These are phyloP conservation scores for Ispidina lecontei DNA, from an alignment of 2,797 vertebrate species.

Conservation along the genomic window DNA sequence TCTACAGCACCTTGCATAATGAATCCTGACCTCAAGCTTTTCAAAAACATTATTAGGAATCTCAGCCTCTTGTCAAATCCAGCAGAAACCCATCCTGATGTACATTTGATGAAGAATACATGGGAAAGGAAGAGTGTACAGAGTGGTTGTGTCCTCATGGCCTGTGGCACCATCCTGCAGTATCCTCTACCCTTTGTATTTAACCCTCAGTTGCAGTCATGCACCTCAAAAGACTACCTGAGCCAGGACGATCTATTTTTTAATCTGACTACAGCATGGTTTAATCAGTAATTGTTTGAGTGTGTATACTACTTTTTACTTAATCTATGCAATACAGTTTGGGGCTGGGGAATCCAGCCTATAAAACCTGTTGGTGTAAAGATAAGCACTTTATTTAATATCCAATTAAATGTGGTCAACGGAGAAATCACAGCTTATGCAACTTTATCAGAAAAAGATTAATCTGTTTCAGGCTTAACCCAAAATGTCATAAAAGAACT, in stretches of 20 bases:
- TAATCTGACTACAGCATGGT: slow-evolving; percentile 43
- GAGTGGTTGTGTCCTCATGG: neutral
- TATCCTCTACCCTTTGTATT: neutral
- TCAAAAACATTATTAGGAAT: slow-evolving; percentile 33
- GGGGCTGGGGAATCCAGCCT: neutral
- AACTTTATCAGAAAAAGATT: slow-evolving; percentile 84
- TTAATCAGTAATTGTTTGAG: slow-evolving; percentile 41
- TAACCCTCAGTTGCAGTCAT: slow-evolving; percentile 23
- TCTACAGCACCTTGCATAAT: slow-evolving; percentile 40
- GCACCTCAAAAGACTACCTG: slow-evolving; percentile 17
- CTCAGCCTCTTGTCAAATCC: slow-evolving; percentile 15
- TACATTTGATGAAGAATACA: neutral
- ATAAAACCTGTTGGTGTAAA: slow-evolving; percentile 81
- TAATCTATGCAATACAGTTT: slow-evolving; percentile 71
- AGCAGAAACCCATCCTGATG: neutral
- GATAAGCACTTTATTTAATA: slow-evolving; percentile 85
- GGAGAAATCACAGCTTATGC: slow-evolving; percentile 82
- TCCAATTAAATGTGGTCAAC: slow-evolving; percentile 83
- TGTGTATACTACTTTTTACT: slow-evolving; percentile 64
- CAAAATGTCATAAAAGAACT: slow-evolving; percentile 81
- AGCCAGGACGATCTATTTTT: slow-evolving; percentile 41
- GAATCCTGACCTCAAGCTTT: slow-evolving; percentile 25
- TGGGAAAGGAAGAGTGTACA: neutral
- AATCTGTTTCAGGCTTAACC: slow-evolving; percentile 82
- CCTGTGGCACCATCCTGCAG: neutral